These are phyloP conservation scores for Indicator maculatus DNA, from an alignment of 2,113 vertebrate genomes.

Conservation along the genomic window DNA sequence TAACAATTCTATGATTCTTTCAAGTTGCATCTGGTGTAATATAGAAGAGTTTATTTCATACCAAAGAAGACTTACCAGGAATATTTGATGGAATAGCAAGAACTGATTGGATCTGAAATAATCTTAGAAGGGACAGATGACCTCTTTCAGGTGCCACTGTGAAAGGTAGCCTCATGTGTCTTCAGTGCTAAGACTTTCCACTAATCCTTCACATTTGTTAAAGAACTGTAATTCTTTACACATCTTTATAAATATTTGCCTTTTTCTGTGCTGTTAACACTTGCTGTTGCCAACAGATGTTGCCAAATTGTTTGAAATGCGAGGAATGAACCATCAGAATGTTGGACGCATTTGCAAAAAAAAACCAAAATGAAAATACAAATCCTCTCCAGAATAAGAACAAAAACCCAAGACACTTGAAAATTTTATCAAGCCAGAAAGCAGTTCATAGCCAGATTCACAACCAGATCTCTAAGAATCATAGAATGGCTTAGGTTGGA, in stretches of 20 bases:
- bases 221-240: background rate
- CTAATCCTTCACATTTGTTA: background rate
- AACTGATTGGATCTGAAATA: background rate
- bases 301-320: background rate
- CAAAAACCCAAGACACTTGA: background rate
- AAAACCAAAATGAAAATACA: background rate
- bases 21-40: background rate
- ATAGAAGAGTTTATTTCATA: background rate
- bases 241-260: background rate
- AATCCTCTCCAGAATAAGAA: background rate
- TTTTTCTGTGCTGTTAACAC: background rate
- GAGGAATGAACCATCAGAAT: background rate
- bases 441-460: background rate
- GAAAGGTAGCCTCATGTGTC: rapidly evolving
- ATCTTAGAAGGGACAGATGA: background rate
- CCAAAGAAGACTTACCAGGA: background rate
- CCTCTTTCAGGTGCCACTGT: background rate
- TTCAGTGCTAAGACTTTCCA: background rate
- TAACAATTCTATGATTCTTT: background rate
- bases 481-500: too few species aligned
- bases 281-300: background rate
- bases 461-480: background rate
- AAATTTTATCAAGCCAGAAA: background rate
- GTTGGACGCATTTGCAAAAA: background rate
- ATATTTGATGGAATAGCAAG: background rate